Evolutionary conservation across 1,140 invertebrate genomes (phyloP).

Genomic region (Drosophila burlai): DNA sequence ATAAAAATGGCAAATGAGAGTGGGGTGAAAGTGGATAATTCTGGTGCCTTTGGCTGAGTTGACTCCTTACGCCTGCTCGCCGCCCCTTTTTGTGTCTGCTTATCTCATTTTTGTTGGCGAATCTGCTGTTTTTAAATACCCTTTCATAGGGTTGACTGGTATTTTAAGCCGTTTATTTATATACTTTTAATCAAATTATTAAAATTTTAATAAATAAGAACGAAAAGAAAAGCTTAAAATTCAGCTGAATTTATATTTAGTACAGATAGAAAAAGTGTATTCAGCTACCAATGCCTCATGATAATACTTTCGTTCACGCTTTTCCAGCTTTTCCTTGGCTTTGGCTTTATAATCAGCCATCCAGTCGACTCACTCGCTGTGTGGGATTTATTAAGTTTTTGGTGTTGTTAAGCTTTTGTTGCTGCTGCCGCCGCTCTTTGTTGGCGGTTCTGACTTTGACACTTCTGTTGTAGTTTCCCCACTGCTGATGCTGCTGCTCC

Average conservation of each 20-base stretch:
- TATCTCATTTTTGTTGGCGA: conserved; percentile 16
- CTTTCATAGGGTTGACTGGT: neutral
- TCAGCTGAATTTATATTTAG: neutral
- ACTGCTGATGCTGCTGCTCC: conserved; percentile 15
- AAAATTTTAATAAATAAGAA: neutral
- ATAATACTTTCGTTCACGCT: neutral
- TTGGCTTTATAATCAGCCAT: conserved; percentile 64
- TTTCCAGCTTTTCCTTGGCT: conserved; percentile 12
- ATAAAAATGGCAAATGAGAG: conserved; percentile 39
- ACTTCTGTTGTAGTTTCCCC: conserved; percentile 35
- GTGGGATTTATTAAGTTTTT: conserved; percentile 65
- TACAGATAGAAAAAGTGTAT: conserved; percentile 6
- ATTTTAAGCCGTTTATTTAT: neutral
- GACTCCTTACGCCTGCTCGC: conserved; percentile 4
- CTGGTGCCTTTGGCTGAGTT: conserved; percentile 3
- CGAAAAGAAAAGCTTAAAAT: no score
- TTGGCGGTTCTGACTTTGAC: conserved; percentile 30
- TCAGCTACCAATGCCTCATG: no score
- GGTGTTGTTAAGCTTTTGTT: conserved; percentile 34
- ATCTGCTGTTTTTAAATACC: neutral
- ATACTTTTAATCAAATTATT: neutral
- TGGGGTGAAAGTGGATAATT: conserved; percentile 5
- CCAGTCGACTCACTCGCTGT: conserved; percentile 16
- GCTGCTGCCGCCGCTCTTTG: conserved; percentile 2
- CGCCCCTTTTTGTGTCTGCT: conserved; percentile 9